phyloP scores from a whole-genome alignment of 2,113 vertebrate genomes.

The Gavialis gangeticus region DNA sequence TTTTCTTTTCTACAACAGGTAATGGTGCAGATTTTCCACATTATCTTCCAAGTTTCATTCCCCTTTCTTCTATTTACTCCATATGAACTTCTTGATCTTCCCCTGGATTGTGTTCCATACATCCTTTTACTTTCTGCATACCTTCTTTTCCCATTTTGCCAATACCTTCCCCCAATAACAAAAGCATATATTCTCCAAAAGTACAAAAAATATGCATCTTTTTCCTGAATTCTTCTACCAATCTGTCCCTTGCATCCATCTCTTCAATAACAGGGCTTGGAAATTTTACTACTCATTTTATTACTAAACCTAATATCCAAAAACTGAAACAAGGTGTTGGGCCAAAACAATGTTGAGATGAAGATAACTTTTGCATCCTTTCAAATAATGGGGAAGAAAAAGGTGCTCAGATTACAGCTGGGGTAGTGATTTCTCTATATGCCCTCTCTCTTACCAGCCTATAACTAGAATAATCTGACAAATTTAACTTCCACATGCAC shows the following conservation, averaged over 20 bases:
- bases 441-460: no score
- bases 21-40: not conserved
- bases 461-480: no score
- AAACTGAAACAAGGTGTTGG: not conserved
- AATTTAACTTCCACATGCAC: no score
- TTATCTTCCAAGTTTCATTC: not conserved
- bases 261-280: not conserved
- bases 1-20: not conserved
- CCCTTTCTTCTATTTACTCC: not conserved
- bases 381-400: accelerated
- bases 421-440: no score
- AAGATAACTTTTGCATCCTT: not conserved
- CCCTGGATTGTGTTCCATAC: not conserved
- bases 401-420: not conserved
- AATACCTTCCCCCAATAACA: not conserved
- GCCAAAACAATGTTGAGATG: accelerated
- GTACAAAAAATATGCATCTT: not conserved
- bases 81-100: not conserved
- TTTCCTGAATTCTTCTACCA: not conserved
- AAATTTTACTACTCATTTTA: not conserved
- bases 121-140: not conserved
- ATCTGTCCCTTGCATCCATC: not conserved
- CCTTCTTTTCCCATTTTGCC: not conserved
- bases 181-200: no score
- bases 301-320: not conserved